A percentile compares a stretch with the other conserved stretches of the same genome.
Evolutionary conservation across 1,140 invertebrate genomes (phyloP).

Genomic region (Bombus impatiens): DNA sequence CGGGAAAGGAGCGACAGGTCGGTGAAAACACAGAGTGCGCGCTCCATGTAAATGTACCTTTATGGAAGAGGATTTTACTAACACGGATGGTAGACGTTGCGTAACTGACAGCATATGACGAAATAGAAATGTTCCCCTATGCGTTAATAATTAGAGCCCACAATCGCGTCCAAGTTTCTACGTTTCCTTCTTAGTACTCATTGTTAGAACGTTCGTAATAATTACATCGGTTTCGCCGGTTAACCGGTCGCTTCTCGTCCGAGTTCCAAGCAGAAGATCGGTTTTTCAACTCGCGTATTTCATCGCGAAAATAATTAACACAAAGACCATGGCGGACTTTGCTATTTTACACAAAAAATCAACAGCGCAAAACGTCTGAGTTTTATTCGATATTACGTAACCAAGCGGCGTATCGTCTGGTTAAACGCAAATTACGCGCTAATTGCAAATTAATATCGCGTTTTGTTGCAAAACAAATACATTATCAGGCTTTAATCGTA

Average conservation of each 20-base stretch:
- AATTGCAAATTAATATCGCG: background rate
- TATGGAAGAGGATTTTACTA: slow-evolving; percentile 27
- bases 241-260: background rate
- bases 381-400: slow-evolving; percentile 11
- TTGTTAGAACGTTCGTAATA: slow-evolving; percentile 42
- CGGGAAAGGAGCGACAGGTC: background rate
- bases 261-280: too few species aligned
- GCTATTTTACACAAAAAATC: background rate
- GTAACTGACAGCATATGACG: slow-evolving; percentile 7
- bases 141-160: slow-evolving; percentile 35
- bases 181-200: slow-evolving; percentile 36
- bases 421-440: slow-evolving; percentile 3
- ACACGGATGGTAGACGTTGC: background rate
- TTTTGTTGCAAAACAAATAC: background rate
- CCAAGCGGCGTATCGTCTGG: background rate
- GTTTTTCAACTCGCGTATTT: background rate
- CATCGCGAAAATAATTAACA: background rate
- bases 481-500: background rate
- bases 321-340: background rate
- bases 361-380: background rate
- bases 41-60: slow-evolving; percentile 6
- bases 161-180: slow-evolving; percentile 28
- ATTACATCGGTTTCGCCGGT: slow-evolving; percentile 18
- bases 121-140: slow-evolving; percentile 31
- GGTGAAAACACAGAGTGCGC: background rate